Evolutionary conservation across 2,888 invertebrate species (phyloP).

Genomic region (Dascillus cervinus): DNA sequence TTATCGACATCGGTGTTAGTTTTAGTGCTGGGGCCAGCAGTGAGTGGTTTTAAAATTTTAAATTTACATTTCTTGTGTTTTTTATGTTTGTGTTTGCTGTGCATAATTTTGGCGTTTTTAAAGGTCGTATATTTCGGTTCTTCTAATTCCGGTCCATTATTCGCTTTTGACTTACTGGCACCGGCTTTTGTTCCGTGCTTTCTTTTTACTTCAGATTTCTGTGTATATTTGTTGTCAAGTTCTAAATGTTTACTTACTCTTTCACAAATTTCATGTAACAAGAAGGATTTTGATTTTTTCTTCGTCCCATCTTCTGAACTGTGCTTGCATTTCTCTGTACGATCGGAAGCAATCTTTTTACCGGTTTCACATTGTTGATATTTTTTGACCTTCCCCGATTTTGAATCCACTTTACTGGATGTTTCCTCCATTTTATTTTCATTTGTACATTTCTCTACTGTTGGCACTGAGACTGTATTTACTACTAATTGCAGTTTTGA

Average conservation of each 20-base stretch:
- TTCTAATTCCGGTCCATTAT: constrained; percentile 20
- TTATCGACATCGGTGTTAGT: constrained; percentile 51
- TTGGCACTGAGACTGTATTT: constrained; percentile 6
- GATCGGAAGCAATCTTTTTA: constrained; percentile 12
- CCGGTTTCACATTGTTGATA: no score
- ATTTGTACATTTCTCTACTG: constrained; percentile 5
- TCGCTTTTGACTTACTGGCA: constrained; percentile 20
- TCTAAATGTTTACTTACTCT: constrained; percentile 33
- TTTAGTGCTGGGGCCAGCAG: constrained; percentile 43
- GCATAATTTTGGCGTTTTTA: constrained; percentile 40
- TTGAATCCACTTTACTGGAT: constrained; percentile 7
- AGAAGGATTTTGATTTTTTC: constrained; percentile 17
- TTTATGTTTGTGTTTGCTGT: constrained; percentile 39
- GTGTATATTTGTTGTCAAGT: constrained; percentile 17
- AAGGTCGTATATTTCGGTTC: constrained; percentile 30
- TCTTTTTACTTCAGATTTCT: constrained; percentile 11
- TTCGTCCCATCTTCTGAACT: constrained; percentile 6
- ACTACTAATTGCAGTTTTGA: constrained; percentile 22
- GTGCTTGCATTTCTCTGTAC: constrained; percentile 1
- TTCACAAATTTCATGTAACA: constrained; percentile 34
- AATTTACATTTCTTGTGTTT: constrained; percentile 50
- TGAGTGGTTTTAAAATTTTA: constrained; percentile 41
- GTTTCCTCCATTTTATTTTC: constrained; percentile 6
- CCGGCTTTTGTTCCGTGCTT: constrained; percentile 8
- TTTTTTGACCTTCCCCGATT: constrained; percentile 10